Conservation (phyloP, 2,888 invertebrate species). For the Drosophila melanosoma region DNA sequence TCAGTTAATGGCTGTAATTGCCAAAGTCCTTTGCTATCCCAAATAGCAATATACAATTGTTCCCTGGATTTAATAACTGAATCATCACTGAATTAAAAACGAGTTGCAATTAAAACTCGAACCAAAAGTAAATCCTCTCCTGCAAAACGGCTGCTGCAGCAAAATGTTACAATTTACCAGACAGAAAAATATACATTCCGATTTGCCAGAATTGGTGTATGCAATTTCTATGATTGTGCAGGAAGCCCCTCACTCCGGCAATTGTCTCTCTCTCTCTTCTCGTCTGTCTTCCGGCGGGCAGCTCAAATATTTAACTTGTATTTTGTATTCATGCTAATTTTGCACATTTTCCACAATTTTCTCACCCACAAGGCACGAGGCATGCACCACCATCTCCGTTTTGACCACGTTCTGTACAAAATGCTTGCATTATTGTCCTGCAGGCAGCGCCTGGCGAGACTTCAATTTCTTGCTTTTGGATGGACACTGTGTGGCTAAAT, state of each 20-base stretch:
- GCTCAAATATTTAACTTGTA: conserved; percentile 80
- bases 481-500: conserved; percentile 46
- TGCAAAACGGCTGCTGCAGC: conserved; percentile 43
- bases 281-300: conserved; percentile 35
- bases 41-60: background rate
- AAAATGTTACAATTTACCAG: conserved; percentile 41
- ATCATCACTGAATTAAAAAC: conserved; percentile 5
- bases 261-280: background rate
- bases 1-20: background rate
- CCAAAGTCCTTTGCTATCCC: background rate
- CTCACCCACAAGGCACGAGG: conserved; percentile 46
- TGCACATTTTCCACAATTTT: conserved; percentile 79
- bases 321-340: conserved; percentile 81
- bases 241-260: background rate
- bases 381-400: conserved; percentile 6
- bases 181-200: conserved; percentile 32
- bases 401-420: conserved; percentile 40
- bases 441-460: conserved; percentile 40
- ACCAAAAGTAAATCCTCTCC: conserved; percentile 31
- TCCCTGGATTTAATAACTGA: conserved; percentile 1
- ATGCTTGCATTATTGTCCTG: conserved; percentile 57
- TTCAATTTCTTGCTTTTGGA: conserved; percentile 55
- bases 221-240: conserved; percentile 58
- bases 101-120: conserved; percentile 48
- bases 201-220: conserved; percentile 53